Evolutionary conservation across 2,888 invertebrate species (phyloP), one percentile per base, ranked within the genome.

Genomic region (Lithophane ornitopus): DNA sequence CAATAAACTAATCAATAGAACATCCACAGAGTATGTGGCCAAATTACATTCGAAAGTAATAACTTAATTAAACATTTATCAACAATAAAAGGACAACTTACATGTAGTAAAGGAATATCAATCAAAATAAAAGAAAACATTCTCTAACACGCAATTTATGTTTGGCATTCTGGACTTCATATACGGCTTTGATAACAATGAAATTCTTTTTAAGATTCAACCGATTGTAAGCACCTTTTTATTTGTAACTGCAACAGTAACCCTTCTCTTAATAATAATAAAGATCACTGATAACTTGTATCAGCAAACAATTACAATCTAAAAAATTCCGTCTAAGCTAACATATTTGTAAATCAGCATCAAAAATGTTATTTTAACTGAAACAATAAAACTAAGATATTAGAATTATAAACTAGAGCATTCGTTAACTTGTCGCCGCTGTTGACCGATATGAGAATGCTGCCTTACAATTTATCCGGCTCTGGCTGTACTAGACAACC

Each of bases 51-150:
- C 59, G 56, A 85, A 81, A 85, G 65, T 76, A 76, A 80, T 83
- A 74, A 81, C 73, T 84, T 67, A 81, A 61, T 61, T 79, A 80
- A 70, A 80, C 76, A 80, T 80, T 76, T 80, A 81, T 76, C 79
- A 80, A 80, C 79, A 80, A 76, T 76, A 66, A 70, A 80, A 81
- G 59, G 79, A 76, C 16, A 79, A 81, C 79, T 75, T 69, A 81
- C 46, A 66, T 59, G 26, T 65, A 65, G 41, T 58, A 74, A 74
- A 78, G 71, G 81, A 79, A 79, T 75, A 79, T 75, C 69, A 61
- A 79, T 54, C 62, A 34, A 75, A 34, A 80, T 69, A 59, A 49
- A 62, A 63, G 41, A 76, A 69, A 49, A 63, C 44, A 81, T 80
- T 58, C 12, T 73, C 49, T 56, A 72, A 26, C 19, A 49, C 8